Base-by-base conservation (phyloP, 2,888 invertebrate species). In the Lasioglossum vierecki region DNA sequence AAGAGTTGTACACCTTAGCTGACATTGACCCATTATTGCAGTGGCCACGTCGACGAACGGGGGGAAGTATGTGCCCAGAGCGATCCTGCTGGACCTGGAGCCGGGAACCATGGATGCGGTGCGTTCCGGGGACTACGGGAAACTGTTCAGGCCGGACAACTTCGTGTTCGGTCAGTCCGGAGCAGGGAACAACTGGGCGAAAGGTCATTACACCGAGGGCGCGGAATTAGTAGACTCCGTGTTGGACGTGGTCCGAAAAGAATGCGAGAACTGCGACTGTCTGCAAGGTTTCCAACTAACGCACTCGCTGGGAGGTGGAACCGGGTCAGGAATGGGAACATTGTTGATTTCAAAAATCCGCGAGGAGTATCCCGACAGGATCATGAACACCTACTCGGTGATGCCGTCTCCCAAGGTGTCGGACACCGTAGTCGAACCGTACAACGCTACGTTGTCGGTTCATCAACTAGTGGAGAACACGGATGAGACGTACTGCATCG, bases 201-300 rank as follows among this genome's bases (percentile, higher is more conserved):
- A 97, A 94, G 98, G 99, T n/a, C 98, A 98, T 93, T 99, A 99
- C 95, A 98, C 98, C 57, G 98, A 99, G 95, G 98, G 98, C 71
- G 98, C 96, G 90, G 98, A 97, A 95, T 96, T 97, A 94, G 98
- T 96, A 93, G 99, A 98, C 95, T 97, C 98, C 68, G 98, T 98
- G 2, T 95, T 98, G 90, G 98, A 98, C 95, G 98, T 98, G 53
- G 98, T 98, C 39, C 96, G 98, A 88, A 98, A 98, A 95, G 98
- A 98, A 95, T 98, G 97, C 94, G 98, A 99, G 96, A 97, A 98
- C 96, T 97, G 99, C 96, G 99, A 99, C 95, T 99, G 99, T 91
- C 96, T 98, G 85, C 97, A 97, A 95, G 98, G 98, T 90, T 98
- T 98, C 95, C 98, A 98, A 93, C 96, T 98, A 91, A 98, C 98